Base-by-base conservation (phyloP, 2,888 invertebrate genomes). In the Idaea aversata region DNA sequence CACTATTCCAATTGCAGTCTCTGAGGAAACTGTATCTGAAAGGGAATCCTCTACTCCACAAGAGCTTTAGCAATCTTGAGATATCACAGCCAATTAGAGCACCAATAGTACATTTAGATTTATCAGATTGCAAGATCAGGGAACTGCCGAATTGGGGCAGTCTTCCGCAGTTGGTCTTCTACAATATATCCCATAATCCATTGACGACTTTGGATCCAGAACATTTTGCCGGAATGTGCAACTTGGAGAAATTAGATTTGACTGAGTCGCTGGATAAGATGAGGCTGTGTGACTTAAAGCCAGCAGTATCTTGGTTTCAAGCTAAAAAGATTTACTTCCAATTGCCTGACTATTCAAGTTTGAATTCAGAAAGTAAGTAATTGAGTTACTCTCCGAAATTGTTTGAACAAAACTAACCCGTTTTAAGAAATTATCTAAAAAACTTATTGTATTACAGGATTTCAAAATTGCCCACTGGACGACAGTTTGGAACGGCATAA, bases 131-230 rank as follows among this genome's bases (percentile, higher is more conserved):
- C 76, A 90, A 91, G 64, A 84, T 96, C 57, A 86, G 85, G 15
- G 86, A 89, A 65, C 81, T 96, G 59, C 96, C 96, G 1, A 83
- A 94, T 73, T 89, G 95, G 80, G 95, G 95, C 3, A 83, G 89
- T 38, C 76, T 95, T 16, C 94, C 96, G 15, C 93, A 94, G 61
- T 78, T 96, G 57, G 77, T 84, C 65, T 86, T 93, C 62, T 93
- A 96, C 66, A 96, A 96, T 77, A 92, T 95, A 59, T 95, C 96
- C 0, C 79, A 86, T 61, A 96, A 96, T 80, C 86, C 88, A 0
- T 86, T 96, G 61, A 77, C 65, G 0, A 75, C 77, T 3, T 73
- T 95, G 0, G 87, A 85, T 5, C 88, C 94, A 5, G 84, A 90
- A 35, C 93, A 94, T 64, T 90, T 96, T 71, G 94, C 95, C 0